These are phyloP conservation scores for Mustela nigripes DNA, from an alignment of 2,113 vertebrate species.

Conservation along the genomic window DNA sequence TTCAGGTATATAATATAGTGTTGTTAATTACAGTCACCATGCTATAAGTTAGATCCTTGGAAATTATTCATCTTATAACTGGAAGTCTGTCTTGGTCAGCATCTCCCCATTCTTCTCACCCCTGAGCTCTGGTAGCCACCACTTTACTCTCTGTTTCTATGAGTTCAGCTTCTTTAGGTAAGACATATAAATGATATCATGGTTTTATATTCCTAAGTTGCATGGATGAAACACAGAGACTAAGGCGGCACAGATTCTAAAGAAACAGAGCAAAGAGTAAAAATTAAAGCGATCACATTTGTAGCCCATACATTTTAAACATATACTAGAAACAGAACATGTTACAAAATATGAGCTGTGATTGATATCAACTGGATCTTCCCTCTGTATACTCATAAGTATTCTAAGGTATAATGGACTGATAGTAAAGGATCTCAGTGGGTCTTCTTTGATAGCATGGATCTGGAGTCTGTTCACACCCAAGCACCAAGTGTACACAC, in stretches of 20 bases:
- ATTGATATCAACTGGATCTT: neutral
- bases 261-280: neutral
- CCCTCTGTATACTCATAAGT: neutral
- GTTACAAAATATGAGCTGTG: neutral
- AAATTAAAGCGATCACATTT: neutral
- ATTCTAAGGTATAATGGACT: neutral
- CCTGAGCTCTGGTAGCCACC: neutral
- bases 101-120: neutral
- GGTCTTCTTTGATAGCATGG: rapidly evolving
- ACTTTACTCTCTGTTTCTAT: neutral
- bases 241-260: neutral
- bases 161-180: neutral
- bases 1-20: neutral
- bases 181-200: neutral
- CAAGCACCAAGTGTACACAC: rapidly evolving
- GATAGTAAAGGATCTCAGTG: neutral
- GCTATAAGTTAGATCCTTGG: neutral
- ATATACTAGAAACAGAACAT: neutral
- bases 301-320: neutral
- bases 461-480: neutral
- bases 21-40: neutral
- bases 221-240: neutral
- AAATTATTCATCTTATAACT: neutral
- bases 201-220: neutral
- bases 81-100: neutral